Percentiles rank a stretch among this genome's conserved stretches.
phyloP scores from a whole-genome alignment of 2,888 invertebrate genomes.

The Spicauda simplicius region DNA sequence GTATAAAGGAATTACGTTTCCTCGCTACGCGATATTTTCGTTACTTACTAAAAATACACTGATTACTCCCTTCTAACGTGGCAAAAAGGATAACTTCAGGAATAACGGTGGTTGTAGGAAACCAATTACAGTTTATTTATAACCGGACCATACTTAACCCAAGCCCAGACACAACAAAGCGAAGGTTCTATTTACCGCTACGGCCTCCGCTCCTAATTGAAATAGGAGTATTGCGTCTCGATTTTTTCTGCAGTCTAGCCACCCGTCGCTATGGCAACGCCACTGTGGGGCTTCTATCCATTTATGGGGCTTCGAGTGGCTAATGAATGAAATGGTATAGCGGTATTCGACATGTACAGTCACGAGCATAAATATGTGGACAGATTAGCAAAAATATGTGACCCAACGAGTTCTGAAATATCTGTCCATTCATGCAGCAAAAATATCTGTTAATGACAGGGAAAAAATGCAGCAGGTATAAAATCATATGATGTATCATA shows the following conservation, averaged over 20 bases:
- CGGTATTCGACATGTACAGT: constrained; percentile 7
- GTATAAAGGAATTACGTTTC: no score
- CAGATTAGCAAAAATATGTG: no score
- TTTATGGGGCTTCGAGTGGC: constrained; percentile 17
- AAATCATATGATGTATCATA: no score
- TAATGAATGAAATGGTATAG: constrained; percentile 16
- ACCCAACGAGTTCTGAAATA: no score
- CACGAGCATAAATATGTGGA: no score
- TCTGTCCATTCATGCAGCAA: no score
- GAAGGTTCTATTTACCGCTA: constrained; percentile 25
- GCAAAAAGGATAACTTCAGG: no score
- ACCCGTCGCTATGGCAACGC: constrained; percentile 41
- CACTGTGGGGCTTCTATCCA: constrained; percentile 53
- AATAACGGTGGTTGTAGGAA: not conserved
- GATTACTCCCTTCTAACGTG: no score
- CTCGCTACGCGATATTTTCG: no score
- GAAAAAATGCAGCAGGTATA: no score
- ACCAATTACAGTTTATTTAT: not conserved
- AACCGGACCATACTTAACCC: constrained; percentile 21
- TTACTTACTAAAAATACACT: no score
- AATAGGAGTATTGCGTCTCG: constrained; percentile 33
- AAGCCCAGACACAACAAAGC: constrained; percentile 28
- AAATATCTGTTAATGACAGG: no score
- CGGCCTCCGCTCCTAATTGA: constrained; percentile 28
- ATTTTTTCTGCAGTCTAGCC: constrained; percentile 35